Percentiles rank a stretch among this genome's conserved stretches.
phyloP scores from a whole-genome alignment of 2,888 invertebrate genomes.

The Idaea straminata region DNA sequence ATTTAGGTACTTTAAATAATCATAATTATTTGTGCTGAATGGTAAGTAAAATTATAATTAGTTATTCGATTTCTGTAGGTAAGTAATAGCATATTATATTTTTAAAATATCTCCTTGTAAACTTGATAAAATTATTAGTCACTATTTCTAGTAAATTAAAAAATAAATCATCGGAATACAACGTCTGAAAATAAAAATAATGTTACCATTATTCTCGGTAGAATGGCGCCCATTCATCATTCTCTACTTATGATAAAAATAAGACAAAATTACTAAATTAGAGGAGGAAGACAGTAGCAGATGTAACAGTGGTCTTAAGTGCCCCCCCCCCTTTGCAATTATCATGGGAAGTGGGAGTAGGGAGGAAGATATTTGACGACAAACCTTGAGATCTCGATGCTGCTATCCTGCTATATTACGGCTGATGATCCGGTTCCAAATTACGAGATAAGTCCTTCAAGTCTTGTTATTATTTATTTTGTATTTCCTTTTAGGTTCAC shows the following conservation, averaged over 20 bases:
- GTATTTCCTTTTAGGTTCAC: neutral
- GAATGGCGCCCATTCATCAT: neutral
- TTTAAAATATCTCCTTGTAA: too few species aligned
- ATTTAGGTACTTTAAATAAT: neutral
- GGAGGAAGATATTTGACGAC: neutral
- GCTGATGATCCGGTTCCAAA: neutral
- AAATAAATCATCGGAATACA: neutral
- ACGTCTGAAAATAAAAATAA: neutral
- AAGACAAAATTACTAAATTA: neutral
- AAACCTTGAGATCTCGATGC: neutral
- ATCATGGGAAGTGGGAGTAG: neutral
- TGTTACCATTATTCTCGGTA: neutral
- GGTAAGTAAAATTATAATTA: neutral
- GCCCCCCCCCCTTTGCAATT: constrained; percentile 5
- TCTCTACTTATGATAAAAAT: neutral
- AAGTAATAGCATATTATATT: too few species aligned
- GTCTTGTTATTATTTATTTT: neutral
- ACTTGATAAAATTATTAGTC: too few species aligned
- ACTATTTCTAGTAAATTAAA: neutral
- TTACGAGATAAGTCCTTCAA: neutral
- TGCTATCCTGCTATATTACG: neutral
- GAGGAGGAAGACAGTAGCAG: neutral
- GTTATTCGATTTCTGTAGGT: too few species aligned
- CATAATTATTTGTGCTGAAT: neutral
- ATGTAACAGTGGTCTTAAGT: neutral